These are phyloP conservation scores for Panurus biarmicus DNA, from an alignment of 2,113 vertebrate species.

Conservation along the genomic window DNA sequence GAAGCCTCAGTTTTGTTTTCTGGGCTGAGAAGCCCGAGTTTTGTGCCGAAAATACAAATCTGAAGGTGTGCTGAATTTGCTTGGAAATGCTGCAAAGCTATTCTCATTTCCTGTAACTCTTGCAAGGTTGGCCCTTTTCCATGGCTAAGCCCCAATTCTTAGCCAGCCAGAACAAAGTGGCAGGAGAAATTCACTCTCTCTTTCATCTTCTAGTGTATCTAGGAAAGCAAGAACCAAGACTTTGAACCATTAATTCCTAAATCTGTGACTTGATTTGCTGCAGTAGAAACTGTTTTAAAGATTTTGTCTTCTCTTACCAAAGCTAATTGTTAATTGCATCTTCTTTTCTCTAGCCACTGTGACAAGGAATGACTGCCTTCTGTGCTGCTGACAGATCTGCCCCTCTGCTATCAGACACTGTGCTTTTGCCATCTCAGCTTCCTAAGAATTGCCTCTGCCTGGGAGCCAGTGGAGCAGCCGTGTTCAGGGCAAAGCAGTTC, in stretches of 20 bases:
- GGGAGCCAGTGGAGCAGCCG: neutral
- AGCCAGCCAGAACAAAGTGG: neutral
- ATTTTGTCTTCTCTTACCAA: constrained; percentile 36
- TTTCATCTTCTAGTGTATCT: constrained; percentile 13
- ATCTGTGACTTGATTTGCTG: constrained; percentile 22
- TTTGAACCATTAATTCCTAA: neutral
- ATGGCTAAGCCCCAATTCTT: neutral
- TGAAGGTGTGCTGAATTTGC: constrained; percentile 8
- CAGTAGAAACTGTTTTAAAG: neutral
- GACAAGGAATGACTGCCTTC: constrained; percentile 11
- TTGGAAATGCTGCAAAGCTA: constrained; percentile 9
- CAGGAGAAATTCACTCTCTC: neutral
- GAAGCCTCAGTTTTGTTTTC: neutral
- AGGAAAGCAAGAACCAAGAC: constrained; percentile 12
- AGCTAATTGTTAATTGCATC: constrained; percentile 54
- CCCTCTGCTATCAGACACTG: neutral
- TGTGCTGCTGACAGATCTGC: constrained; percentile 40
- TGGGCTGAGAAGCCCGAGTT: neutral
- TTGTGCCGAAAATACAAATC: neutral
- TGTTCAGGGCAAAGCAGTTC: neutral
- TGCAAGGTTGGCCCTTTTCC: constrained; percentile 26
- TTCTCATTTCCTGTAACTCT: constrained; percentile 31
- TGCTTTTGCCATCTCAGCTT: constrained; percentile 24
- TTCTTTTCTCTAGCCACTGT: constrained; percentile 2
- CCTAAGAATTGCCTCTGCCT: neutral